phyloP scores from a whole-genome alignment of 2,797 vertebrate genomes.

The Sebastiscus albofasciatus region DNA sequence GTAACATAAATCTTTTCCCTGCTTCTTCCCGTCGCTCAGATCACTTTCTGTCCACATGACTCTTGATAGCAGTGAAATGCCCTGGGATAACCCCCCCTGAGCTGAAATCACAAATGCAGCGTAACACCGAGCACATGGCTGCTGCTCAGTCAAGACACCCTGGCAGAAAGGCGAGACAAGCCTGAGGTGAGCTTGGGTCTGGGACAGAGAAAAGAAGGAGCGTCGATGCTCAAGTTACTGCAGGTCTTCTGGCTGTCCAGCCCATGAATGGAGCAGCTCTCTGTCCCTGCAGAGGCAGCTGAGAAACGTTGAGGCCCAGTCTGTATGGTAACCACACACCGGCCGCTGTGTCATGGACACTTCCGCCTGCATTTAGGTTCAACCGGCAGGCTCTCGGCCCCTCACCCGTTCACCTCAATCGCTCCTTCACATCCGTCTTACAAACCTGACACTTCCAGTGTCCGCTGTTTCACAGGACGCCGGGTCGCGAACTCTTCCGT shows the following conservation, averaged over 20 bases:
- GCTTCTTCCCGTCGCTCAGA: not conserved
- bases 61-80: slow-evolving; percentile 19
- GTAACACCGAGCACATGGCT: slow-evolving; percentile 19
- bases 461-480: slow-evolving; percentile 14
- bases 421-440: slow-evolving; percentile 48
- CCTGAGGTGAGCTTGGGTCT: slow-evolving; percentile 37
- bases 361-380: slow-evolving; percentile 72
- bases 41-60: not conserved
- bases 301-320: slow-evolving; percentile 51
- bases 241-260: slow-evolving; percentile 51
- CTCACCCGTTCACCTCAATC: slow-evolving; percentile 40
- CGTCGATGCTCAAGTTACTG: slow-evolving; percentile 60
- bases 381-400: slow-evolving; percentile 30
- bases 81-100: slow-evolving; percentile 41
- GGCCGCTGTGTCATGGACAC: slow-evolving; percentile 64
- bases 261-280: slow-evolving; percentile 57
- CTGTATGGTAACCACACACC: slow-evolving; percentile 72
- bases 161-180: slow-evolving; percentile 51
- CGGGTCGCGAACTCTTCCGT: not conserved
- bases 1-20: not conserved
- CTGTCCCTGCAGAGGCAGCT: slow-evolving; percentile 23
- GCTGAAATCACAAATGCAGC: slow-evolving; percentile 11
- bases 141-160: slow-evolving; percentile 25
- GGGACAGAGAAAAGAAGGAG: slow-evolving; percentile 25
- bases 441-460: slow-evolving; percentile 41